Evolutionary conservation across 2,888 invertebrate genomes (phyloP).

Genomic region (Mesorhabditis spiculigera): DNA sequence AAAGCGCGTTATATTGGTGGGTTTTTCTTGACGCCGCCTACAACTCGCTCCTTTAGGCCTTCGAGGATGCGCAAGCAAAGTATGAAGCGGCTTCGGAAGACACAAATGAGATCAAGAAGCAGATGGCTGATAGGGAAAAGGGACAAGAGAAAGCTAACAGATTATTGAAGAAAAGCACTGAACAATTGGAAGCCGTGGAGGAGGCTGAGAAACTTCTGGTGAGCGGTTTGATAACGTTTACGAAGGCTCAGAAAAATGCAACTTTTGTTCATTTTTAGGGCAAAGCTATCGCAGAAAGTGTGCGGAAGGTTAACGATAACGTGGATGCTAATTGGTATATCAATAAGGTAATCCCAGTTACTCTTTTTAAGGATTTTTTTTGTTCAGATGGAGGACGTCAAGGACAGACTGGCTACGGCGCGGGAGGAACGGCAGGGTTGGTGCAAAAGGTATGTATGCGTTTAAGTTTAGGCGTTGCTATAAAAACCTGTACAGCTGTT

Average conservation of each 20-base stretch:
- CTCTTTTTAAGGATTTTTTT: neutral
- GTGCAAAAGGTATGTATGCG: neutral
- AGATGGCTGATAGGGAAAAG: neutral
- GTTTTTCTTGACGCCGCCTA: neutral
- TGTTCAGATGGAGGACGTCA: neutral
- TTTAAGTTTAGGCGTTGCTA: too few species aligned
- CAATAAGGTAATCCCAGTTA: too few species aligned
- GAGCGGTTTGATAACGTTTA: too few species aligned
- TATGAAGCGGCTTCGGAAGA: neutral
- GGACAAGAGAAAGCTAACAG: neutral
- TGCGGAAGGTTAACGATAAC: neutral
- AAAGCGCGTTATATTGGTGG: conserved; percentile 25
- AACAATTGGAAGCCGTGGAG: too few species aligned
- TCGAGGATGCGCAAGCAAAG: conserved; percentile 10
- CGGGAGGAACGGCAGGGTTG: neutral
- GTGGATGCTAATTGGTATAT: neutral
- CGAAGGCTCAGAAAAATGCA: neutral
- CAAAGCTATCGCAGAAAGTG: neutral
- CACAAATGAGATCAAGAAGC: neutral
- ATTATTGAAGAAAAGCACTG: too few species aligned
- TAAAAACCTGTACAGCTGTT: too few species aligned
- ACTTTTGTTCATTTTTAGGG: neutral
- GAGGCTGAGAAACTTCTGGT: too few species aligned
- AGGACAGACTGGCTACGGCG: neutral
- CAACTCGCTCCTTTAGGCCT: neutral